phyloP scores from a whole-genome alignment of 2,797 vertebrate genomes.

The Pipistrellus pipistrellus region DNA sequence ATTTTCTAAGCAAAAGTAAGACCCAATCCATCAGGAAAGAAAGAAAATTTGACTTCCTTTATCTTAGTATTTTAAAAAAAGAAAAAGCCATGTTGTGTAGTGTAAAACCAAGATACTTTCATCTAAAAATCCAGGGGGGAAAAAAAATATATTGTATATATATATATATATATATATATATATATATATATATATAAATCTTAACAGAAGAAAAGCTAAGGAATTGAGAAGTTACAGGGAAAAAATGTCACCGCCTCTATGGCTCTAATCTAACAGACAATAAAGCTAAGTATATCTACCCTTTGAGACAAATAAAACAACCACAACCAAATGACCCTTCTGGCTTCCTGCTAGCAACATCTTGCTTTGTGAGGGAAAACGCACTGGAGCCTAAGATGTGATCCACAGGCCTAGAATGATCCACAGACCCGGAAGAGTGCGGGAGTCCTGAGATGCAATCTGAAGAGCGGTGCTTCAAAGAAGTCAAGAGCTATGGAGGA shows the following conservation, averaged over 20 bases:
- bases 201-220: slow-evolving; percentile 36
- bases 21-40: neutral
- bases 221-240: slow-evolving; percentile 7
- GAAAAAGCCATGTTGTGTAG: neutral
- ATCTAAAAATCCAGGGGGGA: neutral
- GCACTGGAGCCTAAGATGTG: neutral
- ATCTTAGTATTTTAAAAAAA: slow-evolving; percentile 27
- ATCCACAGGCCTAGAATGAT: neutral
- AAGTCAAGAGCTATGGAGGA: neutral
- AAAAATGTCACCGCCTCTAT: neutral
- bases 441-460: neutral
- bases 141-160: too few relatives aligned
- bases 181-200: too few relatives aligned
- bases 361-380: slow-evolving; percentile 55
- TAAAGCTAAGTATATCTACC: neutral
- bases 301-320: slow-evolving; percentile 19
- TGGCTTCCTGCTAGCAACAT: neutral
- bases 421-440: neutral
- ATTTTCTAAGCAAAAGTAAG: slow-evolving; percentile 49
- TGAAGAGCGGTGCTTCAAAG: neutral
- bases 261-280: neutral
- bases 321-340: neutral
- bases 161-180: too few relatives aligned
- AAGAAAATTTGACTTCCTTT: slow-evolving; percentile 20
- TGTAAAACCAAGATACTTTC: neutral